Base-by-base conservation (phyloP, 2,113 vertebrate species). In the Bufo gargarizans region DNA sequence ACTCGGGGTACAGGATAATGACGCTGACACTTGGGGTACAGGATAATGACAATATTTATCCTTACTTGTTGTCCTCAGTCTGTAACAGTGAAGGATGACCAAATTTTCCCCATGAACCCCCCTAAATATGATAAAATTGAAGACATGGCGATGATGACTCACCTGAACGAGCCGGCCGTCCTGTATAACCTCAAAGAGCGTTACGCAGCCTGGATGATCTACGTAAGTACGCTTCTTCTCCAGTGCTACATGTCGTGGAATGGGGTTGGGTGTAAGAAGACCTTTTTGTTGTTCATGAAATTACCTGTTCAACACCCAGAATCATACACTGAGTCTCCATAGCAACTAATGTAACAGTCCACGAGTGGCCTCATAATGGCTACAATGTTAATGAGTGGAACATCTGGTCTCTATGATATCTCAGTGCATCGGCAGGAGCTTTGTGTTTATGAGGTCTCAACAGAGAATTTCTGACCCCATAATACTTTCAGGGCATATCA, bases 121-220 rank as follows among this genome's bases (percentile, higher is more conserved):
- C 96, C 96, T 56, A 98, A 97, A 84, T 97, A 91, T 0, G 96
- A 98, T 55, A 97, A 97, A 90, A 97, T 98, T 0, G 96, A 98
- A 93, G 96, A 97, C 93, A 97, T 97, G 97, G 97, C 94, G 89
- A 97, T 97, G 97, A 97, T 97, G 96, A 97, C 96, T 12, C 96
- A 97, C 90, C 93, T 97, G 82, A 96, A 96, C 0, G 96, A 97
- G 88, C 95, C 96, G 0, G 94, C 92, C 1, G 95, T 93, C 91
- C 93, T 91, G 93, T 93, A 92, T 86, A 95, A 95, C 93, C 93
- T 94, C 91, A 94, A 94, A 90, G 93, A 90, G 88, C 92, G 85
- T 17, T 92, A 92, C 0, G 87, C 90, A 86, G 90, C 94, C 90
- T 94, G 93, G 93, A 94, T 94, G 94, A 94, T 94, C 89, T 94